Evolutionary conservation across 2,888 invertebrate genomes (phyloP), one percentile per base, ranked within the genome.

Genomic region (Cephus runcator): DNA sequence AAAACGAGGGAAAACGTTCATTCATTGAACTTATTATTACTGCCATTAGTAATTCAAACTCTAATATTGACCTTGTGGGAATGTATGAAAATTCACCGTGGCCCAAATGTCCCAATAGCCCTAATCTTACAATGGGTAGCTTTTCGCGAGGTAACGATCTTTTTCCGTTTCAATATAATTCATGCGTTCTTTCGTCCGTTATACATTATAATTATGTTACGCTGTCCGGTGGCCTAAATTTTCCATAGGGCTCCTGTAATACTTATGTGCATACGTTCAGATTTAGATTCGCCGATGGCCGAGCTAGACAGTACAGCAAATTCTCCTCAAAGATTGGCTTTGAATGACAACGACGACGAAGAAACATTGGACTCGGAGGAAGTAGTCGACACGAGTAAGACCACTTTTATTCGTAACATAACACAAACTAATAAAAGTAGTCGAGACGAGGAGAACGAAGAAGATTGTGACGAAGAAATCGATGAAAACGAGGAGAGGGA

Each of bases 61-160:
- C 84, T 75, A 84, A 85, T 75, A 79, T 82, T 33, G 87, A 89
- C 79, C 76, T 86, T 71, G 86, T 90, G 84, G 89, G 90, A 77
- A 86, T 83, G 76, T 90, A 86, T 77, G 88, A 88, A 69, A 86
- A 86, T 77, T 85, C 86, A 34, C 85, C 88, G 12, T 87, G 88
- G 11, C 87, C 89, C 9, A 88, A 90, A 75, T 89, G 90, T 77
- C 90, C 90, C 9, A 91, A 87, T 80, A 91, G 91, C 83, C 90
- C 91, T 0, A 89, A 88, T 77, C 83, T 88, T 30, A 90, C 90
- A 11, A 89, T 91, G 87, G 89, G 88, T 78, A 90, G 90, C 73
- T 91, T 90, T 11, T 90, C 90, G 40, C 87, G 88, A 88, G 90
- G 90, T 91, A 81, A 78, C 75, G 71, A 40, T 75, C 56, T 69